Evolutionary conservation across 2,888 invertebrate genomes (phyloP).

Genomic region (Spisula solida): DNA sequence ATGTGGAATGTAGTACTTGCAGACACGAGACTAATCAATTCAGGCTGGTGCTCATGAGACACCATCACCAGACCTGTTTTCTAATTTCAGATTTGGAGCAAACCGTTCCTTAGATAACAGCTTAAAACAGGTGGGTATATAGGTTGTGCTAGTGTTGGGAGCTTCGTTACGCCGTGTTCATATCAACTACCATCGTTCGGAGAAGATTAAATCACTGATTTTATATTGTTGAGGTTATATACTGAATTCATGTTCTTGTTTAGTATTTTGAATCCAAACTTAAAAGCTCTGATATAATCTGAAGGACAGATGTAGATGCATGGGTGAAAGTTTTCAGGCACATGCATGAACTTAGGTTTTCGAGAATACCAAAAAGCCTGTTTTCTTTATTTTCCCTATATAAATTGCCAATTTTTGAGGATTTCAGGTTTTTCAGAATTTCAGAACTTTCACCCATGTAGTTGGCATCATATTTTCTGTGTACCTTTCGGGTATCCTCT

Average conservation of each 20-base stretch:
- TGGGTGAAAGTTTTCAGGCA: no score
- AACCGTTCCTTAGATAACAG: conserved; percentile 41
- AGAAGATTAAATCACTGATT: background rate
- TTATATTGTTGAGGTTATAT: background rate
- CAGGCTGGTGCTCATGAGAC: conserved; percentile 76
- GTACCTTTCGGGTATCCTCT: no score
- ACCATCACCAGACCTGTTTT: conserved; percentile 81
- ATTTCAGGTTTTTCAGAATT: no score
- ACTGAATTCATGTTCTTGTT: background rate
- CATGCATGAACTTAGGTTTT: no score
- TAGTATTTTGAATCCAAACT: no score
- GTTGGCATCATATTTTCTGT: no score
- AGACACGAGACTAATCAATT: conserved; percentile 54
- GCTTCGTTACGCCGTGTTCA: background rate
- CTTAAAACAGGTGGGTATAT: conserved; percentile 76
- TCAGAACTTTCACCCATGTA: no score
- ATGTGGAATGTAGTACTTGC: background rate
- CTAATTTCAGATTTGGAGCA: conserved; percentile 78
- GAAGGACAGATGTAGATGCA: no score
- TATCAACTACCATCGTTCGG: background rate
- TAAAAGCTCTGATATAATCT: no score
- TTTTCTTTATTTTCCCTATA: no score
- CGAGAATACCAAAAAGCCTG: no score
- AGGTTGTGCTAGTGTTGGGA: background rate
- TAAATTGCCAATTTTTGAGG: no score